Conservation (phyloP, 2,797 vertebrate species). For the Petrocephalus sullivani region DNA sequence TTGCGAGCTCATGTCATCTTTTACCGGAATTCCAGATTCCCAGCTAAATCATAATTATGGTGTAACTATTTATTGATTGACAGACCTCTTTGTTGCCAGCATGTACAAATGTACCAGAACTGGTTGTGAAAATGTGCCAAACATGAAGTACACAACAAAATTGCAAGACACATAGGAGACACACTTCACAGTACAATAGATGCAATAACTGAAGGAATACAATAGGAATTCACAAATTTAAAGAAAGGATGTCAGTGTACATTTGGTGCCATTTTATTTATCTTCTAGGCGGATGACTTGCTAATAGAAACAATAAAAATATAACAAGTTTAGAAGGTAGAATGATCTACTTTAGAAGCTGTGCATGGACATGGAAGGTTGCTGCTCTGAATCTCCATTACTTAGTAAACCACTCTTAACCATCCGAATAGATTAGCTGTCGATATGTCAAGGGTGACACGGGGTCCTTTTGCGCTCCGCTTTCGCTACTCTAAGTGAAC, state of each 20-base stretch:
- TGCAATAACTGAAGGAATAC: neutral
- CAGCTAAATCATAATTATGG: neutral
- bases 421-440: neutral
- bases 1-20: neutral
- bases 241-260: neutral
- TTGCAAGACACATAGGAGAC: neutral
- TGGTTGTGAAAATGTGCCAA: neutral
- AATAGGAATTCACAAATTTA: neutral
- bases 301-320: neutral
- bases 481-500: neutral
- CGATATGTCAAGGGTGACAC: neutral
- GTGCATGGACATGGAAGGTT: neutral
- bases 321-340: neutral
- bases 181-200: neutral
- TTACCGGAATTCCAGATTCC: neutral
- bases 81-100: neutral
- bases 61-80: neutral
- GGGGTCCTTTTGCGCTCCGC: neutral
- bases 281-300: neutral
- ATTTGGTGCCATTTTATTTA: neutral
- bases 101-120: neutral
- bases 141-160: neutral
- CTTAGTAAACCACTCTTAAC: neutral
- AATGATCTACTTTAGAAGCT: neutral
- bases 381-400: neutral